These are phyloP conservation scores for Chrysotoxum bicinctum DNA, from an alignment of 2,888 invertebrate species.

Conservation along the genomic window DNA sequence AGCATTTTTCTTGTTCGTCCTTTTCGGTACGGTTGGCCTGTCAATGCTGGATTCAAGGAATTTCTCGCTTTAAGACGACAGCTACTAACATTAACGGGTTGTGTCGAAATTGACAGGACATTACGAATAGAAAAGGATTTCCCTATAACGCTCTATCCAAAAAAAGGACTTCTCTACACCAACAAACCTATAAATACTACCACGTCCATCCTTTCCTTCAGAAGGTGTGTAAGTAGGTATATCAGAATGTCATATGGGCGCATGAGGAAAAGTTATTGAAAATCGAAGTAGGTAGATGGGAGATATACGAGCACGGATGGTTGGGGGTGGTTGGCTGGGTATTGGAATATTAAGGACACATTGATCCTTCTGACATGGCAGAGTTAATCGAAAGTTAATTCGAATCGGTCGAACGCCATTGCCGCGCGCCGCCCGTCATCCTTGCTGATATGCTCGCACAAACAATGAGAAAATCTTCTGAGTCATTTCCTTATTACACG, in stretches of 20 bases:
- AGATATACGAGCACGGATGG: background rate
- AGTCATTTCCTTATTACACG: slow-evolving; percentile 68
- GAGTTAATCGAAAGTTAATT: slow-evolving; percentile 81
- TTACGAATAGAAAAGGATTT: slow-evolving; percentile 54
- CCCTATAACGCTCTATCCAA: slow-evolving; percentile 19
- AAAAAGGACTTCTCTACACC: background rate
- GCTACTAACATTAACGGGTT: slow-evolving; percentile 58
- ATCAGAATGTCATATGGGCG: slow-evolving; percentile 49
- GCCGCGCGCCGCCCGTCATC: too few relatives aligned
- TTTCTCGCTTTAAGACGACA: slow-evolving; percentile 47
- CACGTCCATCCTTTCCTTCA: background rate
- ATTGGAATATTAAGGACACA: slow-evolving; percentile 36
- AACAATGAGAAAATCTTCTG: slow-evolving; percentile 70
- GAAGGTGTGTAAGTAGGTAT: slow-evolving; percentile 23
- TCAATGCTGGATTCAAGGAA: slow-evolving; percentile 48
- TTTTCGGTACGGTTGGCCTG: slow-evolving; percentile 12
- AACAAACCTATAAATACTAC: background rate
- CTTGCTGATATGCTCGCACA: slow-evolving; percentile 40
- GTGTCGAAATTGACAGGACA: slow-evolving; percentile 70
- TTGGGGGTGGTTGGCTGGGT: background rate
- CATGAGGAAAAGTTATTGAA: slow-evolving; percentile 59
- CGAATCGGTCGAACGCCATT: slow-evolving; percentile 76
- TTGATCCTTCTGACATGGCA: slow-evolving; percentile 74
- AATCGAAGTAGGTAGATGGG: slow-evolving; percentile 22
- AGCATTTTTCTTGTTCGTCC: slow-evolving; percentile 25